phyloP scores from a whole-genome alignment of 2,797 vertebrate species.

The Hemibagrus guttatus region DNA sequence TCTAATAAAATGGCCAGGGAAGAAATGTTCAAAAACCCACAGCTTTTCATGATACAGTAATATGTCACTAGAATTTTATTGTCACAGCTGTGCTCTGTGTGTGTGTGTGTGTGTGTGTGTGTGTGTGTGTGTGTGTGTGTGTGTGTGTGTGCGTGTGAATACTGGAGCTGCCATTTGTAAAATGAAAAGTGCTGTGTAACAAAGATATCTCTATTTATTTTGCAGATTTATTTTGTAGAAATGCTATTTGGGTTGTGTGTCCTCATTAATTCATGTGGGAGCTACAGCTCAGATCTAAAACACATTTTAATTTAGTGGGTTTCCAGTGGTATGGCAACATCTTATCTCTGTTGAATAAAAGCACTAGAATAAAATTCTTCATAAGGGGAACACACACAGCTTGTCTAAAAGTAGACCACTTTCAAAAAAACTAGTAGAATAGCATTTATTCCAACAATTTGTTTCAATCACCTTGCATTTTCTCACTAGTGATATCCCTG shows the following conservation, averaged over 20 bases:
- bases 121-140: not conserved
- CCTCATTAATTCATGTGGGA: conserved; percentile 20
- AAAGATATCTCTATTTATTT: conserved; percentile 19
- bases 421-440: not conserved
- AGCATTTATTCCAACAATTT: not conserved
- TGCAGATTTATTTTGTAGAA: conserved; percentile 14
- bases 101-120: conserved; percentile 1
- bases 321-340: not conserved
- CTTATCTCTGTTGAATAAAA: not conserved
- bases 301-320: not conserved
- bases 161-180: not conserved
- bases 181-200: not conserved
- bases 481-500: not conserved
- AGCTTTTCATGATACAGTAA: not conserved
- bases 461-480: not conserved
- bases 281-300: no score
- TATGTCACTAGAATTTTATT: not conserved
- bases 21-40: not conserved
- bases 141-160: not conserved
- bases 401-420: no score
- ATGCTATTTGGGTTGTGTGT: conserved; percentile 19
- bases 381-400: not conserved
- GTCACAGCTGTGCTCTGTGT: not conserved
- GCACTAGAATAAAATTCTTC: not conserved
- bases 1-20: not conserved